phyloP scores from a whole-genome alignment of 2,113 vertebrate genomes.

The Neolamprologus tretocephalus region DNA sequence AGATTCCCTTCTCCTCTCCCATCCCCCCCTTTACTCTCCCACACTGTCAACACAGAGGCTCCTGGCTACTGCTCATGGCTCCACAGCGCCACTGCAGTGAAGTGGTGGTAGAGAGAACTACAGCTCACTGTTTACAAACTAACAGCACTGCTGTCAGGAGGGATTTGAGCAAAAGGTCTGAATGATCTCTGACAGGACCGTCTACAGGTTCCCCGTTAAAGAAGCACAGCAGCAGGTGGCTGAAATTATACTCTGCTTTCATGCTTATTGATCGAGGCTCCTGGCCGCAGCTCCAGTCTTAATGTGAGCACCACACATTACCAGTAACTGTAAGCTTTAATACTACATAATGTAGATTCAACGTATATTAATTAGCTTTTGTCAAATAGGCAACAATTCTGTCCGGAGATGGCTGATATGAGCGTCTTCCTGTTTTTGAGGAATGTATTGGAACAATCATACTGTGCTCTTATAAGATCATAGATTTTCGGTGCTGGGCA shows the following conservation, averaged over 20 bases:
- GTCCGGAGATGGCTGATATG: background rate
- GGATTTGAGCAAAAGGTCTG: background rate
- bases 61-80: background rate
- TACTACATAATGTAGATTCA: background rate
- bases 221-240: background rate
- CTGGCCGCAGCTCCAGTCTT: background rate
- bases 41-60: slow-evolving; percentile 38
- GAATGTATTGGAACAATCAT: background rate
- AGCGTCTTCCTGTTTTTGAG: background rate
- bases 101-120: slow-evolving; percentile 19
- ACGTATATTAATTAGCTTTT: background rate
- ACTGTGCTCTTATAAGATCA: background rate
- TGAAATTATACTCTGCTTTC: background rate
- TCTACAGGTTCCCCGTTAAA: background rate
- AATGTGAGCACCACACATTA: background rate
- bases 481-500: background rate
- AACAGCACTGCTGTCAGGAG: slow-evolving; percentile 2
- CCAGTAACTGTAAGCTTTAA: background rate
- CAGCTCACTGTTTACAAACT: slow-evolving; percentile 38
- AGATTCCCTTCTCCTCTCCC: slow-evolving; percentile 33
- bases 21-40: background rate
- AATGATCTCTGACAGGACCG: slow-evolving; percentile 3
- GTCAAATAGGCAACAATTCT: background rate
- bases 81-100: slow-evolving; percentile 51
- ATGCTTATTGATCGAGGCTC: background rate